Evolutionary conservation across 2,888 invertebrate genomes (phyloP).

Genomic region (Melinaea menophilus): DNA sequence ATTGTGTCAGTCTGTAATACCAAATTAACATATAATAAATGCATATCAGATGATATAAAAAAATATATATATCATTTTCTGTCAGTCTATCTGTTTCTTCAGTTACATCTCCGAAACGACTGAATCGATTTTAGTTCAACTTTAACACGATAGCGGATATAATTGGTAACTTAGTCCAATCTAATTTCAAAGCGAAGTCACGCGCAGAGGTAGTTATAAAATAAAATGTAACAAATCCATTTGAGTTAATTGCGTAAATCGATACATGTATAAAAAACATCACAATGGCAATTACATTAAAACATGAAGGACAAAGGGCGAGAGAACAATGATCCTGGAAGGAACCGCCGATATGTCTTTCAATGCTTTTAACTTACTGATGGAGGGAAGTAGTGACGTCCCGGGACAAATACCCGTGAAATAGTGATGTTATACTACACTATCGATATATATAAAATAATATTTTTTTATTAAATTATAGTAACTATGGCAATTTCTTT

Average conservation of each 20-base stretch:
- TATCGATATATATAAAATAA: conserved; percentile 24
- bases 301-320: conserved; percentile 75
- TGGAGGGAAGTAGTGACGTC: conserved; percentile 74
- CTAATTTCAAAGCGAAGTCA: too few species aligned
- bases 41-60: too few species aligned
- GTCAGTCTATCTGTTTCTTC: too few species aligned
- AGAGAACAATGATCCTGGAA: conserved; percentile 70
- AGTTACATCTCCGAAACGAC: too few species aligned
- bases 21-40: too few species aligned
- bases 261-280: conserved; percentile 41
- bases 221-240: background rate
- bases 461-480: background rate
- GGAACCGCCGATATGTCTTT: conserved; percentile 76
- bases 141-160: too few species aligned
- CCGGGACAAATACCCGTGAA: conserved; percentile 72
- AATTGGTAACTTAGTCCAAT: too few species aligned
- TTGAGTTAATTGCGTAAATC: conserved; percentile 3
- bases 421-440: conserved; percentile 47
- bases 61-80: too few species aligned
- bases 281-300: conserved; percentile 78
- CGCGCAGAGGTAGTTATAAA: background rate
- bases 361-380: conserved; percentile 78
- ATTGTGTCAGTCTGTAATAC: too few species aligned
- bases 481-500: too few species aligned
- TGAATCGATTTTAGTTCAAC: too few species aligned